phyloP scores from a whole-genome alignment of 2,113 vertebrate species.

The Actinemys pallida region DNA sequence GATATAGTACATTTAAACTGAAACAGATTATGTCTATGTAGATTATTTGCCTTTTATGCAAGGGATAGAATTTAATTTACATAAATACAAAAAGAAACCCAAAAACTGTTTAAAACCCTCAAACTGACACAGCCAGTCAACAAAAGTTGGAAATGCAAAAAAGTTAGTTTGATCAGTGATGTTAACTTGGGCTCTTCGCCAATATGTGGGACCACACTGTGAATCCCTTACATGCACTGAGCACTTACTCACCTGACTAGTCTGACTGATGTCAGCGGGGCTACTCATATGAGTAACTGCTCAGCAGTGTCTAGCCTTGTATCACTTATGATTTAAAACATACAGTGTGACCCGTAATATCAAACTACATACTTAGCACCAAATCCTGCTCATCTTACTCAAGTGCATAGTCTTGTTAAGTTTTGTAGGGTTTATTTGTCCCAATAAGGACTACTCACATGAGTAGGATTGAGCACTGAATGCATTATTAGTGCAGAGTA shows the following conservation, averaged over 20 bases:
- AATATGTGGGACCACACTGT: background rate
- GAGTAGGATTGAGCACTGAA: no score
- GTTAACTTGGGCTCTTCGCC: background rate
- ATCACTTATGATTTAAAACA: background rate
- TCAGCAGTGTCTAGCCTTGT: background rate
- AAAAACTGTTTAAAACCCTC: background rate
- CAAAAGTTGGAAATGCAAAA: background rate
- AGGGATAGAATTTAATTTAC: background rate
- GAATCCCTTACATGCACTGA: background rate
- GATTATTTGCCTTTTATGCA: background rate
- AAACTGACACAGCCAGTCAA: background rate
- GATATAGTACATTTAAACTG: background rate
- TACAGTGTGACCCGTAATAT: background rate
- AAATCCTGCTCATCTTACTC: no score
- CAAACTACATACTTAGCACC: no score
- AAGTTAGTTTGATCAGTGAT: background rate
- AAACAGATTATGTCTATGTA: background rate
- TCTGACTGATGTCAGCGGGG: fast-evolving
- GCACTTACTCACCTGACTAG: background rate
- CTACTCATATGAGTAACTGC: background rate
- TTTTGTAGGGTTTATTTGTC: no score
- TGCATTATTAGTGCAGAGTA: no score
- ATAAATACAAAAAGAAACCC: background rate
- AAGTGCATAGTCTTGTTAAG: no score
- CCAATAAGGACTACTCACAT: no score